Evolutionary conservation across 2,113 vertebrate genomes (phyloP), one percentile per base, ranked within the genome.

Genomic region (Patagioenas fasciata): DNA sequence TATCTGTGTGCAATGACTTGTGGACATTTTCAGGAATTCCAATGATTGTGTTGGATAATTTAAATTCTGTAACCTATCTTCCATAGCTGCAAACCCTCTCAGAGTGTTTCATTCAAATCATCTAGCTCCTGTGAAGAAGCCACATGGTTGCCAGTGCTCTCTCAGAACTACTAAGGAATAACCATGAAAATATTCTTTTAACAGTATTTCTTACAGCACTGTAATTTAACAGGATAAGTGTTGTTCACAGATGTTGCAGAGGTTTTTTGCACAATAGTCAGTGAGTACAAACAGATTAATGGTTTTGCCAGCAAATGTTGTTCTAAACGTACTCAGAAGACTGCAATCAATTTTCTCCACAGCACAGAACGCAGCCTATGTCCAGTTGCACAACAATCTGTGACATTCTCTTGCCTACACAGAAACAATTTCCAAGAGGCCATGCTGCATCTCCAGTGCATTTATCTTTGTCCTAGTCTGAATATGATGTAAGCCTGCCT

Each of bases 131-230:
- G 4, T 81, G 82, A 94, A 94, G 89, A 93, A 84, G 25, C 81
- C 83, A 28, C 70, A 66, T 21, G 47, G 77, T 82, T 72, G 28
- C 36, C 15, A 69, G 26, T 17, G 10, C 42, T 95, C 66, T 28
- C 17, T 91, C 66, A 77, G 70, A 94, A 32, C 58, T 82, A 32
- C 58, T 91, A 71, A 74, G 67, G 86, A 95, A 81, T 60, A 93
- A 57, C 38, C 32, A 74, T 88, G 94, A 90, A 96, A 84, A 91
- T 88, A 64, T 85, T 28, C 62, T 96, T 93, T 79, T 64, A 93
- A 77, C 32, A 31, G 12, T 86, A 34, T 79, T 86, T 80, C 90
- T 90, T 85, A 40, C 25, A 58, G 44, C 60, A 83, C 25, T 56
- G 61, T 77, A 80, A 91, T 83, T 91, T 80, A 93, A 72, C 85